Evolutionary conservation across 2,113 vertebrate species (phyloP).

Genomic region (Cinclus mexicanus): DNA sequence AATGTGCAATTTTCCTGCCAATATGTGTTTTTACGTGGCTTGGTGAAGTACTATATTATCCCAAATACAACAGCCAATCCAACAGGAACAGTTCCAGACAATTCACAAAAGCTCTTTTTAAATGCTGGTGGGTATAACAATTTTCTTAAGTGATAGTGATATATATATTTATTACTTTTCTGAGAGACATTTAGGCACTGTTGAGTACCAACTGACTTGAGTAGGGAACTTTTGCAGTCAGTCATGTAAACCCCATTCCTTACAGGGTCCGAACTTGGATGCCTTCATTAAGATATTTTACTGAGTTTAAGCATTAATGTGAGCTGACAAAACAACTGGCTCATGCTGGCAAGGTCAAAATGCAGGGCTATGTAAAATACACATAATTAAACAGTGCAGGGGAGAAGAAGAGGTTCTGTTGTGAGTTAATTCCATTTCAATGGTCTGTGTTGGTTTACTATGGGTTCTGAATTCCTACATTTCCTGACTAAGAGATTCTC

Average conservation of each 20-base stretch:
- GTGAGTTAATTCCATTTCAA: neutral
- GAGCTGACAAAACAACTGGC: neutral
- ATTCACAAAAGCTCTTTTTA: neutral
- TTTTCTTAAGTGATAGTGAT: neutral
- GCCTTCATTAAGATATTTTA: neutral
- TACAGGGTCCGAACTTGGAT: neutral
- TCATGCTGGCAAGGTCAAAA: neutral
- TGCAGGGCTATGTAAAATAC: neutral
- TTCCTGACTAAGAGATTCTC: neutral
- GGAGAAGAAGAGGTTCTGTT: neutral
- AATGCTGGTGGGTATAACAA: neutral
- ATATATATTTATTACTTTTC: neutral
- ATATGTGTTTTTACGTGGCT: neutral
- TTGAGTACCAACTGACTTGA: neutral
- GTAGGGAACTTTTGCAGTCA: neutral
- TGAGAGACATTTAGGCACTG: neutral
- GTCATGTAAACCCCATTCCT: neutral
- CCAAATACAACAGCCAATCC: neutral
- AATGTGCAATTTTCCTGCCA: neutral
- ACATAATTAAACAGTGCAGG: neutral
- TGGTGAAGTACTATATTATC: neutral
- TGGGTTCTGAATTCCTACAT: neutral
- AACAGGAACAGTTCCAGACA: neutral
- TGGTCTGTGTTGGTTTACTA: neutral
- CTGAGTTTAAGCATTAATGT: neutral